Evolutionary conservation across 2,797 vertebrate genomes (phyloP), one percentile per base, ranked within the genome.

Genomic region (Silurus aristotelis): DNA sequence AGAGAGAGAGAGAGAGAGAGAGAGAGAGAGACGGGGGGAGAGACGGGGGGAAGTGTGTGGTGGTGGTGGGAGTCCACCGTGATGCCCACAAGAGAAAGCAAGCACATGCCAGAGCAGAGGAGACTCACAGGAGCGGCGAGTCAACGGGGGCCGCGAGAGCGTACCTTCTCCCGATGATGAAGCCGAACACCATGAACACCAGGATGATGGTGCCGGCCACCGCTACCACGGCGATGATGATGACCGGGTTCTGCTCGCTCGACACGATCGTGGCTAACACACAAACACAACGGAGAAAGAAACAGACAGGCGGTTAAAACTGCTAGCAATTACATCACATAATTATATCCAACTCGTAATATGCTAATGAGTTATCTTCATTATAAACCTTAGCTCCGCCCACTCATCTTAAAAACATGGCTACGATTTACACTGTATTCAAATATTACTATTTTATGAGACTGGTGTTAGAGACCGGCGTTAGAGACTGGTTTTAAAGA

Each of bases 151-250:
- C 95, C 93, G 94, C 93, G 89, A 91, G 91, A 94, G 93, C 86
- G 89, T 98, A 99, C 98, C 98, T 99, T 97, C 98, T 96, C 94
- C 98, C 98, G 6, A 99, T 99, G 96, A 99, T 99, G 96, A 99
- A 99, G 92, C 98, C 98, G 87, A 99, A 99, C 89, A 99, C 98
- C 98, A 99, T 99, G 94, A 99, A 99, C 84, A 99, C 97, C 93
- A 99, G 94, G 93, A 99, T 99, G 93, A 99, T 99, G 92, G 98
- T 99, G 90, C 98, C 97, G 82, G 98, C 98, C 87, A 99, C 98
- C 15, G 98, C 98, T 88, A 99, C 98, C 92, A 99, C 98, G 15
- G 98, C 98, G 80, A 99, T 99, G 91, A 99, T 99, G 93, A 99
- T 99, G 88, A 99, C 98, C 61, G 98, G 98, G 92, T 99, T 99